These are phyloP conservation scores for Geothlypis trichas DNA, from an alignment of 2,113 vertebrate species.

Conservation along the genomic window DNA sequence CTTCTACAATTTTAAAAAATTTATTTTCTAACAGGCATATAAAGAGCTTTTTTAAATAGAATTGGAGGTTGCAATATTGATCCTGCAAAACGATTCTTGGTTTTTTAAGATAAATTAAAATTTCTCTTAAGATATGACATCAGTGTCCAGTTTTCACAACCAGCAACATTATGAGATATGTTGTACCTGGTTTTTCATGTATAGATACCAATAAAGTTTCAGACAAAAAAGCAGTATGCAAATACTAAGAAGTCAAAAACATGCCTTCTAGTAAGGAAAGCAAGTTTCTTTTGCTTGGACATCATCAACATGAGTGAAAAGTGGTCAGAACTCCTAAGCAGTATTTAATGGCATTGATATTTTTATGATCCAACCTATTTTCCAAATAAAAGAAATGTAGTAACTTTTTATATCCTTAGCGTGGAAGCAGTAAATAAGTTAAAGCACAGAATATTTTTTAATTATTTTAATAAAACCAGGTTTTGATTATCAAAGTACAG, in stretches of 20 bases:
- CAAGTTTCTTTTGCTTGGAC: not conserved
- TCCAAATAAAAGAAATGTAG: not conserved
- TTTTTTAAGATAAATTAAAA: not conserved
- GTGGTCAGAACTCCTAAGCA: not conserved
- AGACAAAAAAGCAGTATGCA: not conserved
- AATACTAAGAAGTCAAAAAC: not conserved
- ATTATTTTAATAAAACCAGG: not conserved
- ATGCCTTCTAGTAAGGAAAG: not conserved
- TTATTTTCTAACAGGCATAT: fast-evolving
- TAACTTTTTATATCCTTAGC: not conserved
- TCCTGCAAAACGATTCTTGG: fast-evolving
- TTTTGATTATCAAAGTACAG: not conserved
- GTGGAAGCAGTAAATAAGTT: not conserved
- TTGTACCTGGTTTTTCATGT: not conserved
- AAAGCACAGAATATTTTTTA: not conserved
- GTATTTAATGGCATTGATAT: not conserved
- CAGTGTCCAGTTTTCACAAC: not conserved
- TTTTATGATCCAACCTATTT: not conserved
- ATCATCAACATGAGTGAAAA: not conserved
- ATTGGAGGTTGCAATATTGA: not conserved
- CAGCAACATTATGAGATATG: not conserved
- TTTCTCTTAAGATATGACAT: not conserved
- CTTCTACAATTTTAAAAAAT: not conserved
- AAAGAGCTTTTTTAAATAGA: not conserved
- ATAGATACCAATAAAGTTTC: not conserved